A percentile compares a stretch with the other conserved stretches of the same genome.
Evolutionary conservation across 2,113 vertebrate species (phyloP).

Genomic region (Electrona antarctica): DNA sequence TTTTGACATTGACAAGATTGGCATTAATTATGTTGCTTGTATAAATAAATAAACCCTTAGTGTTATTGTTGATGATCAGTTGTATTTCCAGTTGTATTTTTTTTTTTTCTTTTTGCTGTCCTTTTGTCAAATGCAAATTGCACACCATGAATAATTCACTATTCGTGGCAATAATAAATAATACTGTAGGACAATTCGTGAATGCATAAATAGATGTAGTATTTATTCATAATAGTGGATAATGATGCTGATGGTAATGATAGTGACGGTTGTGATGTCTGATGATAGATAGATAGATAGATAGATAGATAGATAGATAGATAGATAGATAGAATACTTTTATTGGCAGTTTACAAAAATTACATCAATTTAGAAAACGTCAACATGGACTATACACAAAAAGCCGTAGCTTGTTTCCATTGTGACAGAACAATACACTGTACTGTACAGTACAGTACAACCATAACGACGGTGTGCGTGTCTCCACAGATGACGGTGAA

Average conservation of each 20-base stretch:
- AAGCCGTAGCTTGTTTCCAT: too few relatives aligned
- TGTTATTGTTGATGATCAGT: conserved; percentile 13
- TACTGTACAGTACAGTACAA: too few relatives aligned
- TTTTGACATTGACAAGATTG: not conserved
- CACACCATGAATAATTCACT: conserved; percentile 63
- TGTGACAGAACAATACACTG: too few relatives aligned
- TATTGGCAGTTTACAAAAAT: too few relatives aligned
- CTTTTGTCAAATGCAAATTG: conserved; percentile 23
- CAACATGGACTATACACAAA: too few relatives aligned
- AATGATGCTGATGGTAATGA: not conserved
- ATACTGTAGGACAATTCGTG: conserved; percentile 77
- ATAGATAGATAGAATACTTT: too few relatives aligned
- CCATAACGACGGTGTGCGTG: too few relatives aligned
- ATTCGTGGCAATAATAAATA: conserved; percentile 86
- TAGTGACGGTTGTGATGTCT: conserved; percentile 7
- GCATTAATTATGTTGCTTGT: not conserved
- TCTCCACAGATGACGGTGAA: conserved; percentile 94
- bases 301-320: too few relatives aligned
- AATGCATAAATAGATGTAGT: conserved; percentile 79
- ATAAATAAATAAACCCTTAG: conserved; percentile 35
- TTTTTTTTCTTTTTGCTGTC: conserved; percentile 9
- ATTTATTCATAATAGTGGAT: not conserved
- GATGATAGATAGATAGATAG: too few relatives aligned
- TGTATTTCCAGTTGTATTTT: conserved; percentile 10
- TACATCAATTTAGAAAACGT: too few relatives aligned